Evolutionary conservation across 2,113 vertebrate genomes (phyloP).

Genomic region (Sturnira hondurensis): DNA sequence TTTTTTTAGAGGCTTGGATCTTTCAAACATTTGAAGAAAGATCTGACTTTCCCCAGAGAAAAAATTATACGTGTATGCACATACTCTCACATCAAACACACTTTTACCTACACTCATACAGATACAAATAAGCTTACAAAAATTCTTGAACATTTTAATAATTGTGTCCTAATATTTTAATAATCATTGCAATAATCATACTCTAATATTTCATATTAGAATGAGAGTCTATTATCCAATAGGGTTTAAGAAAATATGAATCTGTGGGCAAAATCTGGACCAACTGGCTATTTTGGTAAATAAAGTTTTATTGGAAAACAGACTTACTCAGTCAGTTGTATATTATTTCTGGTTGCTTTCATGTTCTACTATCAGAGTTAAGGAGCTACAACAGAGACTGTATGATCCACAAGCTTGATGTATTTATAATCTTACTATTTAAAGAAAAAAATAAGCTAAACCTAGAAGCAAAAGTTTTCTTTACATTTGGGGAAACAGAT

Average conservation of each 20-base stretch:
- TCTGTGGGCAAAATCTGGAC: background rate
- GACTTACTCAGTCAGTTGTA: background rate
- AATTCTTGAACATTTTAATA: background rate
- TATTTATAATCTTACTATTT: background rate
- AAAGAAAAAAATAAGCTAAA: background rate
- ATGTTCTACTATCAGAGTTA: background rate
- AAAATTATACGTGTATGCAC: background rate
- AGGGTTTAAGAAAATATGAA: background rate
- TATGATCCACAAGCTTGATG: background rate
- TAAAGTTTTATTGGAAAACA: background rate
- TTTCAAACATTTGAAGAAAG: background rate
- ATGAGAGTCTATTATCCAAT: background rate
- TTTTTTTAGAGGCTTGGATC: background rate
- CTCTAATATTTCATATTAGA: background rate
- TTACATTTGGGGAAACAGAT: background rate
- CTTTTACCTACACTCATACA: background rate
- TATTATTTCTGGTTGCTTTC: background rate
- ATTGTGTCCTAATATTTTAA: too few species aligned
- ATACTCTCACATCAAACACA: background rate
- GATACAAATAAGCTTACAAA: background rate
- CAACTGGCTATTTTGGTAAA: background rate
- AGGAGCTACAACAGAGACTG: background rate
- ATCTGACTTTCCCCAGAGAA: background rate
- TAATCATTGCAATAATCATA: too few species aligned
- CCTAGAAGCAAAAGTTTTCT: background rate